Conservation (phyloP, 2,113 vertebrate species). For the Varanus komodoensis region DNA sequence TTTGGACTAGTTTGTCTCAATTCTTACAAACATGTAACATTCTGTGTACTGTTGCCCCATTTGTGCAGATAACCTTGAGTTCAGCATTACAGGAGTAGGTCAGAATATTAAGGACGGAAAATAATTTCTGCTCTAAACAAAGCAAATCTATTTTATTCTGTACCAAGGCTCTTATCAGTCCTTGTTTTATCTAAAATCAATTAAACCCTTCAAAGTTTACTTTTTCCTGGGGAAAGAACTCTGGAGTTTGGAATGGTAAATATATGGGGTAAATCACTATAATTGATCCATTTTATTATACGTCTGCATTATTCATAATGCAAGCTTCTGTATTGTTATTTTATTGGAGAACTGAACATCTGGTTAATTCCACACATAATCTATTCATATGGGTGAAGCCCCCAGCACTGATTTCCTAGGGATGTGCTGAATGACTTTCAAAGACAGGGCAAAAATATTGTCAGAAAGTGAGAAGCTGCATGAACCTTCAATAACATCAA, state of each 20-base stretch:
- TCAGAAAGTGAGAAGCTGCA: neutral
- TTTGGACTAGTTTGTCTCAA: constrained; percentile 45
- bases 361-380: constrained; percentile 46
- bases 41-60: constrained; percentile 60
- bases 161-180: constrained; percentile 59
- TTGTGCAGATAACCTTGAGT: constrained; percentile 63
- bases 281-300: constrained; percentile 70
- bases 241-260: constrained; percentile 70
- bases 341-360: constrained; percentile 53
- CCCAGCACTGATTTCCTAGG: constrained; percentile 42
- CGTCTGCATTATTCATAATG: constrained; percentile 54
- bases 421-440: constrained; percentile 36
- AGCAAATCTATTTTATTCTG: constrained; percentile 63
- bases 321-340: constrained; percentile 51
- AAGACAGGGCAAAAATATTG: neutral
- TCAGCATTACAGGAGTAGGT: constrained; percentile 63
- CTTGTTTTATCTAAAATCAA: constrained; percentile 69
- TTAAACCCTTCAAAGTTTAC: constrained; percentile 59
- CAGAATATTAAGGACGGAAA: constrained; percentile 69
- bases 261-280: constrained; percentile 52
- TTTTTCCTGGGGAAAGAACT: constrained; percentile 68
- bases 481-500: no score
- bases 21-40: constrained; percentile 52
- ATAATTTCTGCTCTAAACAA: constrained; percentile 63
- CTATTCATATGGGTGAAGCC: constrained; percentile 51